phyloP scores from a whole-genome alignment of 1,140 invertebrate genomes.

The Uloborus diversus region DNA sequence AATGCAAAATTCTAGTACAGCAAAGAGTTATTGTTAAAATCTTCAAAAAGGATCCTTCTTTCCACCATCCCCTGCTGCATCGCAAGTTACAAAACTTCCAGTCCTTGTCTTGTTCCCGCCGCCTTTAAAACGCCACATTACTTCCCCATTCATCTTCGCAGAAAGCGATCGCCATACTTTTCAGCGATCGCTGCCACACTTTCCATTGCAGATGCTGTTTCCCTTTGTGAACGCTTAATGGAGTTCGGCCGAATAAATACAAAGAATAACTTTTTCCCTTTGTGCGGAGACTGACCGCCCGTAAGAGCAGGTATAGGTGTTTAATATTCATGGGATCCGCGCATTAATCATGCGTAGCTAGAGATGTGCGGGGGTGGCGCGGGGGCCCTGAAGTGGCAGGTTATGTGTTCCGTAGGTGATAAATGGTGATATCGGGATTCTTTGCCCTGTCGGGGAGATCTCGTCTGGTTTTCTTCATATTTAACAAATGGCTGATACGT shows the following conservation, averaged over 20 bases:
- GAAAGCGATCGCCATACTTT: background rate
- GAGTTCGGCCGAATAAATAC: conserved; percentile 18
- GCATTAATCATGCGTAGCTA: conserved; percentile 33
- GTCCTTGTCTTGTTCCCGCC: background rate
- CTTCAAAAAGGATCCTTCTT: too few species aligned
- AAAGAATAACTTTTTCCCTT: background rate
- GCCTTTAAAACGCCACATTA: conserved; percentile 3
- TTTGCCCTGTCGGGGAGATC: background rate
- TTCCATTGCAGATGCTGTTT: conserved; percentile 13
- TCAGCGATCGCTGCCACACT: background rate
- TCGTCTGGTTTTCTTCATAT: too few species aligned
- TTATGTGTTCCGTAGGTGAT: conserved; percentile 13
- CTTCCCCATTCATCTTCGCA: conserved; percentile 24
- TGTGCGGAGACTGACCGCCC: conserved; percentile 26
- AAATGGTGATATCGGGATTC: conserved; percentile 19
- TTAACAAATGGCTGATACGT: too few species aligned
- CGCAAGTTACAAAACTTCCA: background rate
- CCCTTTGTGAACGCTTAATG: conserved; percentile 37
- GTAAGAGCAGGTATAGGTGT: conserved; percentile 37
- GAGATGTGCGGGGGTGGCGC: background rate
- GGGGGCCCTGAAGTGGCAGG: conserved; percentile 7
- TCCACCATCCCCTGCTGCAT: background rate
- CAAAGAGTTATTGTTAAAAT: too few species aligned
- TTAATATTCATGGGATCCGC: conserved; percentile 45
- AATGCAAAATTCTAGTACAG: too few species aligned